Conservation (phyloP, 2,113 vertebrate species). For the Tonatia bakeri region DNA sequence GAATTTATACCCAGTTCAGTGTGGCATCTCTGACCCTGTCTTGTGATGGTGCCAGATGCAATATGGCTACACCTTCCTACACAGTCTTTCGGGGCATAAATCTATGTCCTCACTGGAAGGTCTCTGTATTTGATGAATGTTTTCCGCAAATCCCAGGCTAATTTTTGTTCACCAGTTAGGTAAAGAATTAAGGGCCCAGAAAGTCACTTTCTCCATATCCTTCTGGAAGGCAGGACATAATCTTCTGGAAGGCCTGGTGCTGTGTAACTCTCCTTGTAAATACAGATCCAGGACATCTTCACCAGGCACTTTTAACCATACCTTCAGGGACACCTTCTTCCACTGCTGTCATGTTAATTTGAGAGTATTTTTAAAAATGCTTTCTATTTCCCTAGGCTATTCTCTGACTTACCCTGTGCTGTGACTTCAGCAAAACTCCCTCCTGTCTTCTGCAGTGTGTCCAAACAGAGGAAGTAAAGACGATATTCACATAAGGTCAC, state of each 20-base stretch:
- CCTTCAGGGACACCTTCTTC: neutral
- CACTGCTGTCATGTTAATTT: neutral
- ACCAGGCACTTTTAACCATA: neutral
- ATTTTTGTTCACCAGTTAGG: neutral
- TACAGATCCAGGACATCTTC: neutral
- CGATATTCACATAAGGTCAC: neutral
- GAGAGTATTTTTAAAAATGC: neutral
- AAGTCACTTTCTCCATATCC: neutral
- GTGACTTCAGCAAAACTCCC: neutral
- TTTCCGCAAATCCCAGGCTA: neutral
- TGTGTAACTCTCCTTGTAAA: neutral
- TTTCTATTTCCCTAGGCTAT: neutral
- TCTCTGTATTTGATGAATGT: neutral
- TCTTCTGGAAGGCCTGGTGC: neutral
- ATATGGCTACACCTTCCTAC: neutral
- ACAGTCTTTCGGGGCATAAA: neutral
- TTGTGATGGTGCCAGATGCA: neutral
- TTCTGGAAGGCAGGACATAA: no score
- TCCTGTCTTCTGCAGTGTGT: neutral
- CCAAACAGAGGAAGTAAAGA: neutral
- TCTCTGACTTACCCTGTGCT: neutral
- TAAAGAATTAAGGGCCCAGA: neutral
- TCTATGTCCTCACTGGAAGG: neutral
- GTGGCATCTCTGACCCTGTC: neutral
- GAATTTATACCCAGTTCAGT: neutral